Evolutionary conservation across 2,113 vertebrate species (phyloP).

Genomic region (Dromiciops gliroides): DNA sequence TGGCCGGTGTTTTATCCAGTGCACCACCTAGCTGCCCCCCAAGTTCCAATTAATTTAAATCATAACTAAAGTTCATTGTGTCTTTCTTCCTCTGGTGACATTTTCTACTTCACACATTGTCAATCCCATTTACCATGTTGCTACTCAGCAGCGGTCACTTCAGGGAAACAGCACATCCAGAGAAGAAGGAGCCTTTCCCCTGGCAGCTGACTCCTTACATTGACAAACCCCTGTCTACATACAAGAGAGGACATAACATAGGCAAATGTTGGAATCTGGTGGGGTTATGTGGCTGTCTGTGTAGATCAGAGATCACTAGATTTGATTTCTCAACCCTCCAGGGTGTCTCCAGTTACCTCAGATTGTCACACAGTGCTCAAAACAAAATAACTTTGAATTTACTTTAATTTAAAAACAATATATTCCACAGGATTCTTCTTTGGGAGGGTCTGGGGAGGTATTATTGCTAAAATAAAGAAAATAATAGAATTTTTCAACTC

Average conservation of each 20-base stretch:
- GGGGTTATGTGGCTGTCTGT: no score
- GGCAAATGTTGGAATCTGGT: not conserved
- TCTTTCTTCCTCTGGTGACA: conserved; percentile 56
- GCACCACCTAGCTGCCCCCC: not conserved
- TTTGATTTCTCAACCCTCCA: not conserved
- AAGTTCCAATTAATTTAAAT: conserved; percentile 59
- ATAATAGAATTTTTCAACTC: not conserved
- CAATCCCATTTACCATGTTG: conserved; percentile 50
- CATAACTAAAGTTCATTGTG: conserved; percentile 55
- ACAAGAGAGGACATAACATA: not conserved
- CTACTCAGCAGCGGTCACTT: not conserved
- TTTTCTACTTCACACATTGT: conserved; percentile 65
- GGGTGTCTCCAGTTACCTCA: not conserved
- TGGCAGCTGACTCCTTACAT: not conserved
- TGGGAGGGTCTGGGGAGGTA: not conserved
- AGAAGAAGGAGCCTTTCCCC: not conserved
- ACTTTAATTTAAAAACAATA: not conserved
- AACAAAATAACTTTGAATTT: not conserved
- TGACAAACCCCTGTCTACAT: not conserved
- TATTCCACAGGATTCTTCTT: not conserved
- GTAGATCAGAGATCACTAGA: not conserved
- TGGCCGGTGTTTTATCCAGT: no score
- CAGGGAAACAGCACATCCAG: not conserved
- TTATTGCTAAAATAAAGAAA: not conserved
- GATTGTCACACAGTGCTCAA: not conserved